phyloP scores from a whole-genome alignment of 2,113 vertebrate species.

The Ifrita kowaldi region DNA sequence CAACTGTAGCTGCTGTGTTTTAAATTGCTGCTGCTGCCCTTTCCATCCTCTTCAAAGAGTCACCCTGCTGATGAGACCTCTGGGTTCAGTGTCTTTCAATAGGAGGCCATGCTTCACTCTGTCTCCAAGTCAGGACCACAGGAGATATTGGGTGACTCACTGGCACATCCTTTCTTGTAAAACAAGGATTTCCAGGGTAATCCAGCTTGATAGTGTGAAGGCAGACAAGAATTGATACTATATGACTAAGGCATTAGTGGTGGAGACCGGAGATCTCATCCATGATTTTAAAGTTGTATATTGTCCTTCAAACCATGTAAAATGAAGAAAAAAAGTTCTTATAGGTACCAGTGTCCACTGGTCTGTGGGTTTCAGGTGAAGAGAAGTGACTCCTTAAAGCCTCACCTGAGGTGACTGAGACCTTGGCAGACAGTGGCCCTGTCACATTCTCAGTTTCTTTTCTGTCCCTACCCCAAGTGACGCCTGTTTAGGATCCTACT shows the following conservation, averaged over 20 bases:
- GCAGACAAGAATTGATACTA: background rate
- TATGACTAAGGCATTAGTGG: background rate
- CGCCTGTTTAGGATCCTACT: background rate
- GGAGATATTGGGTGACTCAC: background rate
- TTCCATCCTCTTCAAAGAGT: background rate
- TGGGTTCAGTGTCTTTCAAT: background rate
- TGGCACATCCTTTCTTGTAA: background rate
- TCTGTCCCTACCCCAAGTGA: background rate
- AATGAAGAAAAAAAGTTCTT: background rate
- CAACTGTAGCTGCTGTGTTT: background rate
- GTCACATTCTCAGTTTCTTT: background rate
- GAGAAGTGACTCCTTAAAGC: background rate
- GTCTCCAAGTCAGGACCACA: background rate
- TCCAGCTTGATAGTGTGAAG: background rate
- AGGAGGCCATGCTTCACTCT: background rate
- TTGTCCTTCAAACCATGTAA: background rate
- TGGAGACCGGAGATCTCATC: background rate
- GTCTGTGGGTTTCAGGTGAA: background rate
- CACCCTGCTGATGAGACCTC: background rate
- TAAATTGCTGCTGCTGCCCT: background rate
- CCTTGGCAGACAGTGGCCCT: background rate
- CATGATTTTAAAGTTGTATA: background rate
- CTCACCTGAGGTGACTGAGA: background rate
- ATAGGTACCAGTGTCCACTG: background rate
- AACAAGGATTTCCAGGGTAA: background rate